Evolutionary conservation across 2,113 vertebrate genomes (phyloP), one percentile per base, ranked within the genome.

Genomic region (Paramisgurnus dabryanus): DNA sequence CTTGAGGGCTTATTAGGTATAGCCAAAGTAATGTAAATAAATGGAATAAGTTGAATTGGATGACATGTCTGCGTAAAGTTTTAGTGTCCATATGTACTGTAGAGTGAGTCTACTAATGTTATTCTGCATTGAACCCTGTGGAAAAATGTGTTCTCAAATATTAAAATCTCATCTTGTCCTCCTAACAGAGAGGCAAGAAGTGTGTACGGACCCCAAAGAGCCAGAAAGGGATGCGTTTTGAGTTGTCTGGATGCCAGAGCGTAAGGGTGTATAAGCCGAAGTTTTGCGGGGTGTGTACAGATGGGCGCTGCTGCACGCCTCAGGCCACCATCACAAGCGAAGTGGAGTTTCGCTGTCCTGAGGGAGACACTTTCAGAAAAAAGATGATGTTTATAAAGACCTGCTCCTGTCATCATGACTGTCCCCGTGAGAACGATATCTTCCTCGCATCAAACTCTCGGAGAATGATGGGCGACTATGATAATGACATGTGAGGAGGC

Each of bases 351-450:
- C 85, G 0, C 58, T 95, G 94, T 78, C 93, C 94, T 0, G 92
- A 94, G 66, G 93, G 94, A 0, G 93, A 93, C 34, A 76, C 80
- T 45, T 93, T 95, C 87, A 86, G 67, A 15, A 86, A 86, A 64
- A 93, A 92, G 85, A 93, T 95, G 90, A 94, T 95, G 94, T 90
- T 95, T 75, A 93, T 94, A 86, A 92, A 89, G 85, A 87, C 84
- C 61, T 94, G 93, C 83, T 89, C 91, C 83, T 95, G 94, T 85
- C 94, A 94, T 83, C 67, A 87, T 0, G 86, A 94, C 85, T 94
- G 93, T 15, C 93, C 93, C 1, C 84, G 76, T 0, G 91, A 93
- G 72, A 94, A 95, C 0, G 90, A 94, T 85, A 92, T 95, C 85
- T 94, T 95, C 87, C 81, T 93, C 79, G 88, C 91, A 3, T 90